phyloP scores from a whole-genome alignment of 2,888 invertebrate species.

The Scelioninae gen. 1 region DNA sequence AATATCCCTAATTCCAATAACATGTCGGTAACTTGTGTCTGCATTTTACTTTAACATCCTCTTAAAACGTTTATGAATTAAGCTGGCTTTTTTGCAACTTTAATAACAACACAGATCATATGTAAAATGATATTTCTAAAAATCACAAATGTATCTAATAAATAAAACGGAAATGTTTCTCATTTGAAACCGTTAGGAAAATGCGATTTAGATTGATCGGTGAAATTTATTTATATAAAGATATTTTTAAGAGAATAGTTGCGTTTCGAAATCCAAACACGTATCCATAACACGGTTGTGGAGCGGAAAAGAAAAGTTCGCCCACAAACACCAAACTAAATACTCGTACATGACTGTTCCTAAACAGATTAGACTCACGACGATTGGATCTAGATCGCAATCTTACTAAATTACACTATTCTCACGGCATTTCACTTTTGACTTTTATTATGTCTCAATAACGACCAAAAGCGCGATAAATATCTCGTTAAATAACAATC shows the following conservation, averaged over 20 bases:
- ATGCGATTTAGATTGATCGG: background rate
- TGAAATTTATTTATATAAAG: constrained; percentile 28
- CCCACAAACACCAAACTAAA: constrained; percentile 22
- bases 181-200: background rate
- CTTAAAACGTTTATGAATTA: no score
- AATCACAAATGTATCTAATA: no score
- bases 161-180: background rate
- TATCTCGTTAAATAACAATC: constrained; percentile 8
- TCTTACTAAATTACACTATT: constrained; percentile 43
- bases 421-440: constrained; percentile 56
- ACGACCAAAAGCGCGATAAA: constrained; percentile 15
- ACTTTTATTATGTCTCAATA: constrained; percentile 32
- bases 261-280: constrained; percentile 44
- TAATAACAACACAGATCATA: no score
- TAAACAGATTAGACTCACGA: constrained; percentile 36
- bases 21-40: no score
- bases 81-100: no score
- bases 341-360: constrained; percentile 19
- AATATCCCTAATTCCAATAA: no score
- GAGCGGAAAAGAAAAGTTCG: constrained; percentile 25
- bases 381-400: constrained; percentile 48
- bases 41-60: no score
- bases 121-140: no score
- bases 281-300: constrained; percentile 18
- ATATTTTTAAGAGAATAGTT: constrained; percentile 22